A percentile compares a stretch with the other conserved stretches of the same genome.
Conservation (phyloP, 2,888 invertebrate genomes). For the Lepeophtheirus nordmannii region DNA sequence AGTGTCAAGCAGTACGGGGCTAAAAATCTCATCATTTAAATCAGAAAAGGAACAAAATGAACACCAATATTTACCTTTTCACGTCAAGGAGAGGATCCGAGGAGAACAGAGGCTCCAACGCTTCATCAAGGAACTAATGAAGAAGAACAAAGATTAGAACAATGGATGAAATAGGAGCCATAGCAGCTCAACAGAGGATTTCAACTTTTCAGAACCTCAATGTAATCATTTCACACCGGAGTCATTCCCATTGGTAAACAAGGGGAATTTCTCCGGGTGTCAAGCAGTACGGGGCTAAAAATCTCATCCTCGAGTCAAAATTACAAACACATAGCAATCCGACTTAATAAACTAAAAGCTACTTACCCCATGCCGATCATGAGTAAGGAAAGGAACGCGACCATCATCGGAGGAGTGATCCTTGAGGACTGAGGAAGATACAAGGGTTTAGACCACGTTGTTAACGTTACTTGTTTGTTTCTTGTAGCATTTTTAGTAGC, state of each 20-base stretch:
- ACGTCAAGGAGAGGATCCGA: neutral
- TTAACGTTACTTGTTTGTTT: too few relatives aligned
- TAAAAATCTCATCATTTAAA: conserved; percentile 1
- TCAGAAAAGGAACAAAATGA: neutral
- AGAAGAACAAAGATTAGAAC: neutral
- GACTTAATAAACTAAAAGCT: too few relatives aligned
- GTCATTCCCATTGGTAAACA: neutral
- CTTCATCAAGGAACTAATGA: neutral
- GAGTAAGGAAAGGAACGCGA: too few relatives aligned
- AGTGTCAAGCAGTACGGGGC: conserved; percentile 5
- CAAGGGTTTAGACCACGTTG: too few relatives aligned
- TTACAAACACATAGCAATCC: too few relatives aligned
- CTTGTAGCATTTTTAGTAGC: too few relatives aligned
- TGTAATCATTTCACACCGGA: neutral
- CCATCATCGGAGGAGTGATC: too few relatives aligned
- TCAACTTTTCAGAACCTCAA: neutral
- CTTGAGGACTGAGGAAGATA: too few relatives aligned
- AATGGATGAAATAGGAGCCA: neutral
- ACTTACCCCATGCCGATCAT: too few relatives aligned
- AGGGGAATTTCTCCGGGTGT: neutral
- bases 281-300: conserved; percentile 6
- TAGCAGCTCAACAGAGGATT: neutral
- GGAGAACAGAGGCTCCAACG: neutral
- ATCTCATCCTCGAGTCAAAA: too few relatives aligned
- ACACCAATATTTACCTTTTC: neutral